Base-by-base conservation (phyloP, 2,797 vertebrate genomes). In the Brotula barbata region DNA sequence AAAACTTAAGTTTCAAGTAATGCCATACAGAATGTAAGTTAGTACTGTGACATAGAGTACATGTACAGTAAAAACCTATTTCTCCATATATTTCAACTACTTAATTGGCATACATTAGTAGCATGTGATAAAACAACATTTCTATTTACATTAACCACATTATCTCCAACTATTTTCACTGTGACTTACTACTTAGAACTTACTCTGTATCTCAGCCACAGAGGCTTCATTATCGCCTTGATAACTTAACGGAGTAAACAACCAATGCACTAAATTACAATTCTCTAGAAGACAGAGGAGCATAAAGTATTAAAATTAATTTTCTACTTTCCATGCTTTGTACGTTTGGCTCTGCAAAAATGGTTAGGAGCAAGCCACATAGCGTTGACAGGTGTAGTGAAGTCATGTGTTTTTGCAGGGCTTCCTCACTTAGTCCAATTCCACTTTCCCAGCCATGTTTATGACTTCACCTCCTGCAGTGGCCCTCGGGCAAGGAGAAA, bases 381-480 rank as follows among this genome's bases (percentile, higher is more conserved):
- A 36, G 63, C 37, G 79, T 78, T 84, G 83, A 87, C 78, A 85
- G 88, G 89, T 89, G 89, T 77, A 77, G 85, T 89, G 85, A 88
- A 86, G 86, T 90, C 81, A 88, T 88, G 82, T 87, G 86, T 90
- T 91, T 86, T 82, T 46, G 60, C 68, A 73, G 77, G 39, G 77
- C 80, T 81, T 71, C 84, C 75, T 75, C 62, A 62, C 85, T 86
- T 59, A 81, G 71, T 72, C 68, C 79, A 58, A 83, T 80, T 88
- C 80, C 68, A 81, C 76, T 81, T 85, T 88, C 77, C 75, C 79
- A 87, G 81, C 85, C 83, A 78, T 82, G 80, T 83, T 85, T 83
- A 89, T 92, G 90, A 92, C 84, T 85, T 91, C 89, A 91, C 83
- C 85, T 89, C 88, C 85, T 79, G 87, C 58, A 50, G 85, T 69